Evolutionary conservation across 2,113 vertebrate genomes (phyloP), one percentile per base, ranked within the genome.

Genomic region (Campylorhamphus procurvoides): DNA sequence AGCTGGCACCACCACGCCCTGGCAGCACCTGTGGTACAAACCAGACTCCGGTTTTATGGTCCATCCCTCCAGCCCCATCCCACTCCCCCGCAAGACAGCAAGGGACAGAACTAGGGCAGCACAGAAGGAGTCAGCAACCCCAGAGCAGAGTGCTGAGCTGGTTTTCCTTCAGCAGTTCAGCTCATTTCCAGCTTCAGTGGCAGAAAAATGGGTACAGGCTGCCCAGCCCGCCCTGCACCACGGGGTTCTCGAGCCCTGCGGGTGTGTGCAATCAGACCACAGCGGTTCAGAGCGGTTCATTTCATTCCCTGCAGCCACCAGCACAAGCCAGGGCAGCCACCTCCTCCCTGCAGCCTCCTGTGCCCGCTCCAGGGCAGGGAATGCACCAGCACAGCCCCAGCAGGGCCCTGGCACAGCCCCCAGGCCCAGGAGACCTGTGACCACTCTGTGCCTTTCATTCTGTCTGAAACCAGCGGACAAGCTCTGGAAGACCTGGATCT

Each of bases 211-310:
- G 35, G 19, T 20, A 3, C 20, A 63, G 60, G 44, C 35, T 64
- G 24, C 79, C 20, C 3, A 0, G 64, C 72, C 42, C 1, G 0
- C 28, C 75, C 62, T 18, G 42, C 53, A 22, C n/a, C 47, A 1
- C 1, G 1, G 44, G 33, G 11, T 4, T 63, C 44, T 20, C 31
- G 3, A 69, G 12, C 71, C 19, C 25, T 4, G 18, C 0, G 2
- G 55, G 33, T 7, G 10, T 6, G n/a, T 27, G 31, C 68, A 25
- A 13, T 86, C 60, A 68, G 44, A 59, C 7, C 78, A 62, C 62
- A 44, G 50, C 18, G 29, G 62, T 40, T 63, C 60, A 42, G 60
- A 44, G 29, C 46, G 14, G 16, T 9, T 10, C 6, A 5, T 29
- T 27, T 66, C 76, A 64, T 46, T 20, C 79, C 75, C 73, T 50